These are phyloP conservation scores for Lethocerus indicus DNA, from an alignment of 1,140 invertebrate species.

Conservation along the genomic window DNA sequence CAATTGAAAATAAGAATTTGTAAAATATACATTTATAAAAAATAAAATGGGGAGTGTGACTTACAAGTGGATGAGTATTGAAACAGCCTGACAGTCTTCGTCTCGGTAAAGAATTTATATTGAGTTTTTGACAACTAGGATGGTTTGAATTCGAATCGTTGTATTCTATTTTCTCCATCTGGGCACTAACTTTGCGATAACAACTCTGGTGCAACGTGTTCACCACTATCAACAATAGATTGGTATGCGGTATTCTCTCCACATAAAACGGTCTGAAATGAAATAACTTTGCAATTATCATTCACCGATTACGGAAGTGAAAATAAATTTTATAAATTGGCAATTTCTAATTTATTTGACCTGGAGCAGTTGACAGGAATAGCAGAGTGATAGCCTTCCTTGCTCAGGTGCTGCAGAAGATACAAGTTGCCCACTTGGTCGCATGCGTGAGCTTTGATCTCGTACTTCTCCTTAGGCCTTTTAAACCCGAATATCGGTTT, in stretches of 20 bases:
- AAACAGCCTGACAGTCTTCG: conserved; percentile 51
- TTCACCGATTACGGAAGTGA: too few species aligned
- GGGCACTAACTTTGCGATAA: conserved; percentile 15
- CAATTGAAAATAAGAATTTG: too few species aligned
- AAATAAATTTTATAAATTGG: neutral
- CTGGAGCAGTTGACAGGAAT: conserved; percentile 17
- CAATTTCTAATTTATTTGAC: conserved; percentile 3
- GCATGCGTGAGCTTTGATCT: conserved; percentile 12
- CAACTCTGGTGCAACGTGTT: conserved; percentile 27
- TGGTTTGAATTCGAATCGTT: conserved; percentile 8
- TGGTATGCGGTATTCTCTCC: conserved; percentile 53
- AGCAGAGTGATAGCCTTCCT: conserved; percentile 17
- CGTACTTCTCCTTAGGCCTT: neutral
- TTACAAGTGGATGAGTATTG: conserved; percentile 47
- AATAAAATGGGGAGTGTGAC: too few species aligned
- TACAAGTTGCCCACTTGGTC: conserved; percentile 18
- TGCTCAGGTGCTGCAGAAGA: conserved; percentile 16
- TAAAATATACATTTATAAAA: too few species aligned
- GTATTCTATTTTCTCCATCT: conserved; percentile 16
- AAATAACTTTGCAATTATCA: neutral
- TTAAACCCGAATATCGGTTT: neutral
- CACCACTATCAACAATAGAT: conserved; percentile 62
- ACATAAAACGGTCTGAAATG: conserved; percentile 47
- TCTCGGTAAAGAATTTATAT: conserved; percentile 44
- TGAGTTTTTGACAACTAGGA: conserved; percentile 51